Evolutionary conservation across 2,113 vertebrate species (phyloP).

Genomic region (Nymphicus hollandicus): DNA sequence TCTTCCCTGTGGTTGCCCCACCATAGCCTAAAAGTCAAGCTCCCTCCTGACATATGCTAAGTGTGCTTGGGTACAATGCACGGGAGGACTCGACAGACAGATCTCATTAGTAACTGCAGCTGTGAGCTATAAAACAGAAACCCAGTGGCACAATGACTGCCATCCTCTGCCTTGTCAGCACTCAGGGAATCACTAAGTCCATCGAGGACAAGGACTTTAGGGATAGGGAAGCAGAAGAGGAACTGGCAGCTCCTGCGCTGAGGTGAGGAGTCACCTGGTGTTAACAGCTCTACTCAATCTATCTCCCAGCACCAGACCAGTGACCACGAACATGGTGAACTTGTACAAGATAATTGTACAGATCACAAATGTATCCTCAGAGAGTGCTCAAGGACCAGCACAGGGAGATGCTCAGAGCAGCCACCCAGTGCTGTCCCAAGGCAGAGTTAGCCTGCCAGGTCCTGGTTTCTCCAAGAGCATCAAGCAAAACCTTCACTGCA

Average conservation of each 20-base stretch:
- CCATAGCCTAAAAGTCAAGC: not conserved
- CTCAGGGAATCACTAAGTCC: not conserved
- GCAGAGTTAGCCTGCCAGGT: not conserved
- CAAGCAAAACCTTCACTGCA: not conserved
- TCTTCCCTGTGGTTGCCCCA: not conserved
- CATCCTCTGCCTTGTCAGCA: not conserved
- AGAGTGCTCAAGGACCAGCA: not conserved
- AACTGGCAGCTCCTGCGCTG: not conserved
- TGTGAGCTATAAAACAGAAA: not conserved
- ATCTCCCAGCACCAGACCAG: not conserved
- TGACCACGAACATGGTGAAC: not conserved
- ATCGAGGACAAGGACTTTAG: not conserved
- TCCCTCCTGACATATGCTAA: not conserved
- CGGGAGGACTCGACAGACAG: fast-evolving
- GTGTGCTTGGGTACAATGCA: too few species aligned
- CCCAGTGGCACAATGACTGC: not conserved
- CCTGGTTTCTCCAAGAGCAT: not conserved
- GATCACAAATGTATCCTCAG: not conserved
- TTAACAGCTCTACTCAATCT: not conserved
- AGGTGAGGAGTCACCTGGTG: not conserved
- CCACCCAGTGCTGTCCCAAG: not conserved
- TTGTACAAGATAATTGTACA: not conserved
- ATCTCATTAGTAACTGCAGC: not conserved
- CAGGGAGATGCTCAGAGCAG: not conserved
- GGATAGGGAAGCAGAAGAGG: not conserved